Evolutionary conservation across 2,113 vertebrate genomes (phyloP).

Genomic region (Odontophorus gujanensis): DNA sequence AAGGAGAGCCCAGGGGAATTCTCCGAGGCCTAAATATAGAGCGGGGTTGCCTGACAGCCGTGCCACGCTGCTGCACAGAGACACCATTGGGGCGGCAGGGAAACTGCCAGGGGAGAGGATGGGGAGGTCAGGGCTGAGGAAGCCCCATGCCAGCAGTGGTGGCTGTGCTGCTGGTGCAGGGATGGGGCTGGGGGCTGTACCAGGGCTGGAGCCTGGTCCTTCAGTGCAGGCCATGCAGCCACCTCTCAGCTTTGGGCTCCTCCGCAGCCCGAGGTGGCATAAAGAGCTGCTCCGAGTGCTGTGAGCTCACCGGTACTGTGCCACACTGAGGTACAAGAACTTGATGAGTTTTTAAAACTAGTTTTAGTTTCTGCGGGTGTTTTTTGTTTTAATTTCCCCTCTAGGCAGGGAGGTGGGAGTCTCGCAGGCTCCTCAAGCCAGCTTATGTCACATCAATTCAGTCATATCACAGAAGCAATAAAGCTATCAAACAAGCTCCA

Average conservation of each 20-base stretch:
- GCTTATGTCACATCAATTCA: slow-evolving; percentile 69
- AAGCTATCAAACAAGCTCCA: slow-evolving; percentile 64
- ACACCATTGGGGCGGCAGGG: background rate
- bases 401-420: slow-evolving; percentile 55
- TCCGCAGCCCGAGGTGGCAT: too few relatives aligned
- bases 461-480: slow-evolving; percentile 78
- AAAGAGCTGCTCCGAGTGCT: background rate
- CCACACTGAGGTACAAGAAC: slow-evolving; percentile 47
- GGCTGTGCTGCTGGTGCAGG: background rate
- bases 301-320: background rate
- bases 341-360: slow-evolving; percentile 48
- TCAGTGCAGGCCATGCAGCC: background rate
- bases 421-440: slow-evolving; percentile 29
- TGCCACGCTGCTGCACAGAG: background rate
- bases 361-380: slow-evolving; percentile 21
- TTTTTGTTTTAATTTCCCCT: slow-evolving; percentile 53
- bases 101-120: background rate
- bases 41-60: slow-evolving; percentile 26
- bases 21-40: slow-evolving; percentile 68
- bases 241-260: background rate
- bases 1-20: slow-evolving; percentile 70
- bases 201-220: too few relatives aligned
- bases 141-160: background rate
- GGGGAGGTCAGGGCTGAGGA: background rate
- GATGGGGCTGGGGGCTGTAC: background rate